phyloP scores from a whole-genome alignment of 2,797 vertebrate genomes.

The Hippoglossus hippoglossus region DNA sequence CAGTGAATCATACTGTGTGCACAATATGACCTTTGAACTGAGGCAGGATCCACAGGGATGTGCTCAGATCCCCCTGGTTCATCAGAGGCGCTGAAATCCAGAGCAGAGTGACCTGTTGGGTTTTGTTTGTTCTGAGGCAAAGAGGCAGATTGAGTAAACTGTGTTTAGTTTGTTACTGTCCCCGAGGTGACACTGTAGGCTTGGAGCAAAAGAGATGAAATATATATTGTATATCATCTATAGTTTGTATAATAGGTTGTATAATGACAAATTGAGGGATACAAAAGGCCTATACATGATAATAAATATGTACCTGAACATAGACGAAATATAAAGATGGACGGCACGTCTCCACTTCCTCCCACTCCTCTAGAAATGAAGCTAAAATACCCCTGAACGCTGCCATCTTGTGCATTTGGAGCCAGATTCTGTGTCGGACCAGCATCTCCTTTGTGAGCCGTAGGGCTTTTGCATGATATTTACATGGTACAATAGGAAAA shows the following conservation, averaged over 20 bases:
- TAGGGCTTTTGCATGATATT: conserved; percentile 14
- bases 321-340: too few relatives aligned
- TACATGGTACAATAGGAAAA: conserved; percentile 54
- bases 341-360: too few relatives aligned
- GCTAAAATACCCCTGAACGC: too few relatives aligned
- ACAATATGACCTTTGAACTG: conserved; percentile 51
- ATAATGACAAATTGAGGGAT: too few relatives aligned
- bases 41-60: conserved; percentile 35
- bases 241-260: background rate
- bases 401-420: background rate
- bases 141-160: conserved; percentile 11
- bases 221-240: background rate
- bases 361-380: too few relatives aligned
- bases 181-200: background rate
- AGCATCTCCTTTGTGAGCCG: too few relatives aligned
- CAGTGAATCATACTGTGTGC: conserved; percentile 25
- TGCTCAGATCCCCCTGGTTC: conserved; percentile 30
- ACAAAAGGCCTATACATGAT: too few relatives aligned
- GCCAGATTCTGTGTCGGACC: too few relatives aligned
- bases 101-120: conserved; percentile 33
- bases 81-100: conserved; percentile 56
- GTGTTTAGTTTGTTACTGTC: conserved; percentile 12
- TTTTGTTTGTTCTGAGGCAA: conserved; percentile 47
- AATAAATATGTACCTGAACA: too few relatives aligned
- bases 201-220: background rate